Base-by-base conservation (phyloP, 2,797 vertebrate genomes). In the Gymnodraco acuticeps region DNA sequence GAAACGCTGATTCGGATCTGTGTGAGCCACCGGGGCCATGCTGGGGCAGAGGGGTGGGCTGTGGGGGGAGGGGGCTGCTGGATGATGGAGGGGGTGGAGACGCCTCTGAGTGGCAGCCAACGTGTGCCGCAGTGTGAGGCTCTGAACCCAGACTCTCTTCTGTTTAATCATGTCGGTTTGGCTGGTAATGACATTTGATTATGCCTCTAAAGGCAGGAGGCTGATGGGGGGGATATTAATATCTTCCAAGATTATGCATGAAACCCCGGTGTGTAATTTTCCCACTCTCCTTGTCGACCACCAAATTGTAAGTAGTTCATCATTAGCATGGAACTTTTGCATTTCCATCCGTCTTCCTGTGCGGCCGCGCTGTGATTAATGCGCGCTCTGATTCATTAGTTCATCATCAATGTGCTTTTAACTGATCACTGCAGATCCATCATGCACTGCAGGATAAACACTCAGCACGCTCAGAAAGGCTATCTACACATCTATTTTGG, bases 121-220 rank as follows among this genome's bases (percentile, higher is more conserved):
- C 85, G 85, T 88, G 91, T 87, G 90, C 89, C 70, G 77, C 87
- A 78, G 89, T 82, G 78, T 85, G 86, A 84, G 75, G 64, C 81
- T 86, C 83, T 89, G 95, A 95, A 97, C 95, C 94, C 95, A 91
- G 93, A 96, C 95, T 96, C 95, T 96, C 96, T 97, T 97, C 95
- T 96, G 96, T 98, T 99, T 98, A 99, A 98, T 98, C 98, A 99
- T 96, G 95, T 97, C 94, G 95, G 95, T 96, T 96, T 90, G 95
- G 94, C 95, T 95, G 95, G 96, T 99, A 98, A 98, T 98, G 97
- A 98, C 98, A 98, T 99, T 97, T 98, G 97, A 99, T 99, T 97
- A 98, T 95, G 96, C 95, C 96, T 97, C 96, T 97, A 93, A 95
- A 98, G 95, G 95, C 95, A 95, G 95, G 82, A 56, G 69, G 64